These are phyloP conservation scores for Haliclystus octoradiatus DNA, from an alignment of 30 jellyfish, hydroid and myxozoan genomes.

Conservation along the genomic window DNA sequence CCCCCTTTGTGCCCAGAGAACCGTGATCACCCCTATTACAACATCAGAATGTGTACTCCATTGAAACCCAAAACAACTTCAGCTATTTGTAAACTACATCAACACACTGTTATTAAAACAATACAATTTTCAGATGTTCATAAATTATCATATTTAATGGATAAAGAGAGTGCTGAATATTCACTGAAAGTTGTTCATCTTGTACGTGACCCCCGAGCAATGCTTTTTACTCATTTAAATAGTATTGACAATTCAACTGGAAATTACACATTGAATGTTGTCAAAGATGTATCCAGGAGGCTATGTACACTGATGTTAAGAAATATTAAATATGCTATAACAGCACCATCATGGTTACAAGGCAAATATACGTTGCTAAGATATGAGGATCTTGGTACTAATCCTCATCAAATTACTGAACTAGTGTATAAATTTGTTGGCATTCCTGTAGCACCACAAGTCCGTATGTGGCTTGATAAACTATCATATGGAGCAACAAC, in stretches of 20 bases:
- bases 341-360: slow-evolving; percentile 99
- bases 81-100: slow-evolving; percentile 97
- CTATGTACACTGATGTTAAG: slow-evolving; percentile 87
- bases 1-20: slow-evolving; percentile 96
- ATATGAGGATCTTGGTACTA: slow-evolving; percentile 97
- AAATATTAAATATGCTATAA: slow-evolving; percentile 89
- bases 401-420: slow-evolving; percentile 97
- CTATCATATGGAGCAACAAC: slow-evolving; percentile 68
- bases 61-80: slow-evolving; percentile 95
- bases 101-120: slow-evolving; percentile 92
- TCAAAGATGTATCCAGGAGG: slow-evolving; percentile 53
- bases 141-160: slow-evolving; percentile 93
- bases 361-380: slow-evolving; percentile 95
- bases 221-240: slow-evolving; percentile 77
- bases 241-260: slow-evolving; percentile 58
- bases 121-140: slow-evolving; percentile 92
- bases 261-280: slow-evolving; percentile 42
- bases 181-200: slow-evolving; percentile 95
- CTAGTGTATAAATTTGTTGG: slow-evolving; percentile 95
- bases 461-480: slow-evolving; percentile 99
- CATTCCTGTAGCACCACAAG: slow-evolving; percentile 97
- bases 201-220: slow-evolving; percentile 99
- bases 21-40: slow-evolving; percentile 85
- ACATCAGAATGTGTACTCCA: slow-evolving; percentile 98
- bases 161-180: slow-evolving; percentile 93